Evolutionary conservation across 30 jellyfish, hydroid and myxozoan genomes (phyloP), one percentile per base, ranked within the genome.

Genomic region (Haliclystus octoradiatus): DNA sequence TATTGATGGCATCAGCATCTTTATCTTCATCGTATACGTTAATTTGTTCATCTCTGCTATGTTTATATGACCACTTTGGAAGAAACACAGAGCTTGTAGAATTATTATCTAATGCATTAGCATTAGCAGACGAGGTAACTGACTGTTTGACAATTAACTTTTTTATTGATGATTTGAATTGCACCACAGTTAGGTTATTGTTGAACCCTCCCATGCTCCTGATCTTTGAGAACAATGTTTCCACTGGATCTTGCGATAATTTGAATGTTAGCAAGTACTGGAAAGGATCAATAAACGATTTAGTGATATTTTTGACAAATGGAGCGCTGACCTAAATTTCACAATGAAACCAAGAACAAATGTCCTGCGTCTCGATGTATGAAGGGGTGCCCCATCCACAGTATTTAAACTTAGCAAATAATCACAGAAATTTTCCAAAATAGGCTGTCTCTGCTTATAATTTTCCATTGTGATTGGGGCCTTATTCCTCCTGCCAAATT

Each of bases 211-310:
- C 31, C 65, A 46, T 47, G 35, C 68, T 35, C 83, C 78, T 15
- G 89, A 25, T 24, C 65, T 82, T 49, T 87, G 66, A 63, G 80
- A 63, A 76, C 69, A 72, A 70, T 65, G 75, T 50, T 62, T 72
- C 94, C 3, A 81, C 19, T 63, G 72, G 83, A 60, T 80, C 94
- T 52, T 80, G 94, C 24, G 82, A 65, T 4, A 72, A 26, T 2
- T 63, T 73, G 73, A 70, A 74, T 50, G 95, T 75, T 52, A 82
- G 70, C 29, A 75, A 30, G 52, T 66, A 82, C 22, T 50, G 49
- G 52, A 74, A 75, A 25, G 92, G 80, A 33, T 65, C 46, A 22
- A 28, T 34, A 22, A 69, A 46, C 33, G 65, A 12, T 19, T 19
- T 9, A 9, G 68, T 19, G 19, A 77, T 15, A 3, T 35, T 62